A percentile compares a stretch with the other conserved stretches of the same genome.
These are phyloP conservation scores for Dysmachus trigonus DNA, from an alignment of 2,888 invertebrate species.

Conservation along the genomic window DNA sequence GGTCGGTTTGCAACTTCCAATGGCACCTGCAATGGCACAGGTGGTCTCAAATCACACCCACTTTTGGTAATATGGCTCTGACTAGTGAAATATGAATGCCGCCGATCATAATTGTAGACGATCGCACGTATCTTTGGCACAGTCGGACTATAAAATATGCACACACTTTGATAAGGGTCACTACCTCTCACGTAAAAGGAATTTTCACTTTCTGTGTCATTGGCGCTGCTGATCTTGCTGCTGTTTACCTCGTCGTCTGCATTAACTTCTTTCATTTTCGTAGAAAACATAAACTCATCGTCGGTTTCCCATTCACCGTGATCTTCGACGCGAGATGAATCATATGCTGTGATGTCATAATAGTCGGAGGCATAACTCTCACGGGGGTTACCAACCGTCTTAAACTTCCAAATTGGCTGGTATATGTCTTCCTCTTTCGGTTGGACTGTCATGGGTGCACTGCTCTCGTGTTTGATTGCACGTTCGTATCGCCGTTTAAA, in stretches of 20 bases:
- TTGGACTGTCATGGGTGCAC: conserved; percentile 10
- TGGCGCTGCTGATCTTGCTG: not conserved
- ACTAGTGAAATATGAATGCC: conserved; percentile 24
- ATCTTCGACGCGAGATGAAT: conserved; percentile 56
- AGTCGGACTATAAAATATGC: conserved; percentile 59
- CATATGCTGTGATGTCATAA: conserved; percentile 43
- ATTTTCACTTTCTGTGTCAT: conserved; percentile 24
- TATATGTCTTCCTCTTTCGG: conserved; percentile 61
- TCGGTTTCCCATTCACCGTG: conserved; percentile 63
- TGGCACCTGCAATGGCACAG: conserved; percentile 14
- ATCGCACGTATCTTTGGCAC: conserved; percentile 61
- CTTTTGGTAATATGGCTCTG: conserved; percentile 1
- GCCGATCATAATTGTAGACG: conserved; percentile 59
- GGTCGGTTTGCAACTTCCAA: not conserved
- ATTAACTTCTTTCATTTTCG: conserved; percentile 44
- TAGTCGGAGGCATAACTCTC: conserved; percentile 54
- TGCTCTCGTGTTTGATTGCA: not conserved
- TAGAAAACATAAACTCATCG: conserved; percentile 62
- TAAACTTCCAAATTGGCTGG: conserved; percentile 64
- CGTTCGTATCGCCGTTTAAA: not conserved
- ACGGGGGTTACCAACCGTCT: conserved; percentile 58
- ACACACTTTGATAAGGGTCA: conserved; percentile 58
- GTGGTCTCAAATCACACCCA: conserved; percentile 19
- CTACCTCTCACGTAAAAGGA: conserved; percentile 49
- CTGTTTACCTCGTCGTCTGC: not conserved